A percentile compares a stretch with the other conserved stretches of the same genome.
These are phyloP conservation scores for Notospermus geniculatus DNA, from an alignment of 1,140 invertebrate species.

Conservation along the genomic window DNA sequence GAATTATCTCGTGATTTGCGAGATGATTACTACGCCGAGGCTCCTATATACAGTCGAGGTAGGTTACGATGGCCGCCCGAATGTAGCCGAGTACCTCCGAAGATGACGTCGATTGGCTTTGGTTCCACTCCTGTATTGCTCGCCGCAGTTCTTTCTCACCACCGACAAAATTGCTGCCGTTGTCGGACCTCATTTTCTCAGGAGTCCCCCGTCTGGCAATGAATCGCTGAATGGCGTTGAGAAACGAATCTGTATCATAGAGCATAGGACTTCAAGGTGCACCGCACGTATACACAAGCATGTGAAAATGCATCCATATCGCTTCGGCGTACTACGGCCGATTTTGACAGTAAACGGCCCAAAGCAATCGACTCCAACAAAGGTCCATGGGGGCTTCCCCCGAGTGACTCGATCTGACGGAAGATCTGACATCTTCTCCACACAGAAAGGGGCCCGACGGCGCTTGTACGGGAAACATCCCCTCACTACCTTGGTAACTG, in stretches of 20 bases:
- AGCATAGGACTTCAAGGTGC: conserved; percentile 31
- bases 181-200: conserved; percentile 18
- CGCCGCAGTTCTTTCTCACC: conserved; percentile 5
- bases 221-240: conserved; percentile 30
- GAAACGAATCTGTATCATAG: conserved; percentile 29
- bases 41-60: too few species aligned
- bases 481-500: conserved; percentile 20
- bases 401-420: conserved; percentile 7
- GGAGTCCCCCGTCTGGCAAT: conserved; percentile 26
- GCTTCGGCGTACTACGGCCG: conserved; percentile 21
- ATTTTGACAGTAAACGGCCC: conserved; percentile 25
- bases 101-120: too few species aligned
- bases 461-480: conserved; percentile 25
- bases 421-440: conserved; percentile 10
- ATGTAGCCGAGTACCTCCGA: too few species aligned
- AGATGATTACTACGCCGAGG: too few species aligned
- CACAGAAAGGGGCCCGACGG: conserved; percentile 12
- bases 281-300: conserved; percentile 23
- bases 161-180: conserved; percentile 32
- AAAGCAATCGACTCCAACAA: conserved; percentile 12
- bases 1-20: too few species aligned
- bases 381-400: conserved; percentile 2
- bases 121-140: conserved; percentile 11
- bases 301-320: conserved; percentile 30
- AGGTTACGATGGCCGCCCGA: too few species aligned